Conservation (phyloP, 1,140 invertebrate genomes). For the Habropoda laboriosa region DNA sequence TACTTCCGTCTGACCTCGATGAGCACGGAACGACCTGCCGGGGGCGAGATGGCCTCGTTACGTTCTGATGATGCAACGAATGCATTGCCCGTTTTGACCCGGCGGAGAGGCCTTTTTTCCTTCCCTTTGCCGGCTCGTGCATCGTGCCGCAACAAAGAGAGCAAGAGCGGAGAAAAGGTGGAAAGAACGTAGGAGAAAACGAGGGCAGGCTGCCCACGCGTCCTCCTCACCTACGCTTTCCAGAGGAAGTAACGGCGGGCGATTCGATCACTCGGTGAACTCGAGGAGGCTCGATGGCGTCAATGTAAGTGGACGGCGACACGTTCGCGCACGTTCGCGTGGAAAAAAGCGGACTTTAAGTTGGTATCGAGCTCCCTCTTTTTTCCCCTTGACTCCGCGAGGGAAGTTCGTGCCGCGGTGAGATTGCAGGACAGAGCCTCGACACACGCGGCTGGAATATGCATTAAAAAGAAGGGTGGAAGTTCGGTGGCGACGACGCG, state of each 20-base stretch:
- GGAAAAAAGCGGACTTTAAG: constrained; percentile 19
- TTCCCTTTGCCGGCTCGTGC: background rate
- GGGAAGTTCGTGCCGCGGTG: background rate
- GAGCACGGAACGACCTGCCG: constrained; percentile 44
- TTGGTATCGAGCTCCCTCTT: background rate
- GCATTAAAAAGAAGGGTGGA: background rate
- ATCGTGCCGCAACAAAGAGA: background rate
- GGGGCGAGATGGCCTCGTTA: constrained; percentile 50
- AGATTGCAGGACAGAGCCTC: background rate
- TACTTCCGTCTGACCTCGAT: constrained; percentile 53
- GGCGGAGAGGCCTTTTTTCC: background rate
- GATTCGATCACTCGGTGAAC: constrained; percentile 26
- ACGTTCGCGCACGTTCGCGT: background rate
- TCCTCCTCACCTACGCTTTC: constrained; percentile 5
- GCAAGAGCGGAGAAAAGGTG: background rate
- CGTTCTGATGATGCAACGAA: constrained; percentile 42
- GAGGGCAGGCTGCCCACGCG: background rate
- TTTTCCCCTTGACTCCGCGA: background rate
- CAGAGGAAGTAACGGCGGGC: constrained; percentile 18
- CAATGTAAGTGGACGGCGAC: background rate
- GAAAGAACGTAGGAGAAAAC: background rate
- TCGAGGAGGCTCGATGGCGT: constrained; percentile 5
- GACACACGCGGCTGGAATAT: background rate
- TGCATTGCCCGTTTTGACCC: constrained; percentile 37
- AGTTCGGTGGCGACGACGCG: background rate